Base-by-base conservation (phyloP, 2,113 vertebrate species). In the Labeo rohita region DNA sequence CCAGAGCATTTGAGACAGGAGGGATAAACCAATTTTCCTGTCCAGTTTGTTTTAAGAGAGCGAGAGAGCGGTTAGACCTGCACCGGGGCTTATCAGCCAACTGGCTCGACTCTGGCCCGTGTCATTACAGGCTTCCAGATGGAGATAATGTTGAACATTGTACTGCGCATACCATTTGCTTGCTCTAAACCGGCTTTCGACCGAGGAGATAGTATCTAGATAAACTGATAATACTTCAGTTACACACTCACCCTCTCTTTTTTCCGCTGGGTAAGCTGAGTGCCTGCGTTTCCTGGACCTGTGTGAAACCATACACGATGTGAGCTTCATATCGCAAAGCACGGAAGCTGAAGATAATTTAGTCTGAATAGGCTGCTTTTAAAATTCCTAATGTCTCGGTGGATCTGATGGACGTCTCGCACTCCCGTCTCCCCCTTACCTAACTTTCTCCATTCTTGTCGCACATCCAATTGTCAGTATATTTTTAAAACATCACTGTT, bases 21-120 rank as follows among this genome's bases (percentile, higher is more conserved):
- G 92, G 92, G 92, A 92, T 93, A 92, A 94, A 94, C 89, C 93
- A 93, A 92, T 94, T 94, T 93, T 91, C 91, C 88, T 85, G 88
- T 92, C 91, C 80, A 88, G 89, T 89, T 90, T 93, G 92, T 93
- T 94, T 93, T 91, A 75, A 84, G 73, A 73, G 81, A 36, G 68
- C 21, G 68, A 90, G 92, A 87, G 84, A 88, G 90, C 75, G 15
- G 88, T 74, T 85, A 86, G 86, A 82, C 79, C 89, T 84, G 79
- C 34, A 82, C 90, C 91, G 11, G 63, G 84, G 87, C 92, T 92
- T 91, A 80, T 89, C 85, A 21, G 59, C 75, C 74, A 23, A 59
- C 85, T 88, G 92, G 70, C 89, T 92, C 86, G 87, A 92, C 90
- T 91, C 90, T 61, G 54, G 77, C 85, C 63, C 85, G 91, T 91